Evolutionary conservation across 1,140 invertebrate genomes (phyloP).

Genomic region (Diuraphis noxia): DNA sequence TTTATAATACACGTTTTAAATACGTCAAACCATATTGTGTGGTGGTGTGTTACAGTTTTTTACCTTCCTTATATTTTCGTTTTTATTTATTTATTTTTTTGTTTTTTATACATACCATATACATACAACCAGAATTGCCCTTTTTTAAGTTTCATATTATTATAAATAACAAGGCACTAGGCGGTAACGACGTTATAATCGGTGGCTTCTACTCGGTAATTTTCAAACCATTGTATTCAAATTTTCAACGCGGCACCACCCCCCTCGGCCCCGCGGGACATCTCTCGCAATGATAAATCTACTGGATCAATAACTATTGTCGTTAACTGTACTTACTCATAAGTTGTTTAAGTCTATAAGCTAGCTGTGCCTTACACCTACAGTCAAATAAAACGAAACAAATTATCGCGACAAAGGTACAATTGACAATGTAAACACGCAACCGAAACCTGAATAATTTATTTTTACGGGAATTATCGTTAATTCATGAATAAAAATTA

Average conservation of each 20-base stretch:
- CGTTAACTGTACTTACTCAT: background rate
- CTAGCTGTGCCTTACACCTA: no score
- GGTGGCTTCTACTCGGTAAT: constrained; percentile 37
- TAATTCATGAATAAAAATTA: background rate
- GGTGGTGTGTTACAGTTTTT: constrained; percentile 13
- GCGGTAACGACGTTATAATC: constrained; percentile 20
- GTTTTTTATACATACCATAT: background rate
- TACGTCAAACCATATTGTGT: background rate
- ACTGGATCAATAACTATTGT: background rate
- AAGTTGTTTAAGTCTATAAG: background rate
- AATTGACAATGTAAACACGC: background rate
- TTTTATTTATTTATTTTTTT: background rate
- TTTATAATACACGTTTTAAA: background rate
- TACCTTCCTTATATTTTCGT: background rate
- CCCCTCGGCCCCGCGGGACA: background rate
- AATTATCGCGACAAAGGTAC: background rate
- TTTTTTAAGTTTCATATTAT: constrained; percentile 5
- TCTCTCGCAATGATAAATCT: background rate
- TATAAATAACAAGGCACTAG: constrained; percentile 21
- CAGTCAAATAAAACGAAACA: background rate
- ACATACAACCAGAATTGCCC: background rate
- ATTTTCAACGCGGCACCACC: background rate
- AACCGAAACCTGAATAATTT: background rate
- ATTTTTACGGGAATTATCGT: background rate
- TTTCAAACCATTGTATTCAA: constrained; percentile 42